phyloP scores from a whole-genome alignment of 2,888 invertebrate genomes.

The Pristionchus arcanus region DNA sequence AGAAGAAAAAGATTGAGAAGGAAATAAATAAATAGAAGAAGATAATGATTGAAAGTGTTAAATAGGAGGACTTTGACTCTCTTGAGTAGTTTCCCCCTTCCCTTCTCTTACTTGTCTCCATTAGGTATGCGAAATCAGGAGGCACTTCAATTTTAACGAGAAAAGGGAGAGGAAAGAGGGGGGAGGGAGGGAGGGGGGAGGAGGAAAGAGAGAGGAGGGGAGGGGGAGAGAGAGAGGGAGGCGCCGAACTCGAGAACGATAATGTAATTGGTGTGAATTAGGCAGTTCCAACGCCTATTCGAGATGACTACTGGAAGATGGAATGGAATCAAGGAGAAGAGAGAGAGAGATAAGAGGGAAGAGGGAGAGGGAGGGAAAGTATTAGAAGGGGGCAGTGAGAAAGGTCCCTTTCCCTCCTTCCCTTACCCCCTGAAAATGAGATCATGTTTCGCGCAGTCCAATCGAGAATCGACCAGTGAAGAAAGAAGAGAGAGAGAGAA shows the following conservation, averaged over 20 bases:
- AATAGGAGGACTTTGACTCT: background rate
- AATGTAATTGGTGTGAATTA: conserved; percentile 28
- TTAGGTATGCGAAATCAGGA: conserved; percentile 51
- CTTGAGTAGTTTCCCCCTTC: background rate
- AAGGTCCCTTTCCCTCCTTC: conserved; percentile 18
- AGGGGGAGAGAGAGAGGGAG: background rate
- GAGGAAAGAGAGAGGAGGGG: background rate
- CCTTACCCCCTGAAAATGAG: background rate
- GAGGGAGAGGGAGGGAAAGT: conserved; percentile 22
- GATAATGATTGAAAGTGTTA: background rate
- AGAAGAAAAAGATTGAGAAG: background rate
- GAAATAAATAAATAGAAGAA: background rate
- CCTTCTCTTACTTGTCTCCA: conserved; percentile 43
- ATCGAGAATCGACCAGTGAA: conserved; percentile 28
- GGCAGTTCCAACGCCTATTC: background rate
- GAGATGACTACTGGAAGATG: background rate
- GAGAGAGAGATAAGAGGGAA: conserved; percentile 6
- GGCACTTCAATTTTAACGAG: conserved; percentile 51
- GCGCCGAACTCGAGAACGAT: conserved; percentile 20
- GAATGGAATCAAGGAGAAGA: conserved; percentile 1
- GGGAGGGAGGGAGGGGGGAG: background rate
- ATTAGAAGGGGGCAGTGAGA: conserved; percentile 14
- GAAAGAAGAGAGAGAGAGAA: background rate
- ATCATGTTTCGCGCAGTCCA: conserved; percentile 41
- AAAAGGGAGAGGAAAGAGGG: background rate